Percentiles rank a stretch among this genome's conserved stretches.
phyloP scores from a whole-genome alignment of 2,113 vertebrate genomes.

The Haliaeetus leucogaster region DNA sequence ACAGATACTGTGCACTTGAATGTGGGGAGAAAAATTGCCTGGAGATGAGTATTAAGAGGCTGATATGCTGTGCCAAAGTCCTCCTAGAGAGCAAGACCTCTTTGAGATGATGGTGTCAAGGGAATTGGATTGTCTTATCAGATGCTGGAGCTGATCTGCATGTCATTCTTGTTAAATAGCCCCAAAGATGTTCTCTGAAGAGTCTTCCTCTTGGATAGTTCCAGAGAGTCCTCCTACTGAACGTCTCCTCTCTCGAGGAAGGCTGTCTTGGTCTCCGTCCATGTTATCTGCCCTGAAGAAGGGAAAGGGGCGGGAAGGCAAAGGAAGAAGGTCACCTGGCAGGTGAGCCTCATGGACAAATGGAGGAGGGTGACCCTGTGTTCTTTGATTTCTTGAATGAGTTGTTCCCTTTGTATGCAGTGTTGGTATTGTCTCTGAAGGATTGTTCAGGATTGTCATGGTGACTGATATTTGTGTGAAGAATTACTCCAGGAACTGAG shows the following conservation, averaged over 20 bases:
- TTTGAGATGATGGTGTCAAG: not conserved
- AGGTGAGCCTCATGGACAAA: not conserved
- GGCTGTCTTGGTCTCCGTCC: accelerated
- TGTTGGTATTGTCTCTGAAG: not conserved
- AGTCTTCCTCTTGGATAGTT: not conserved
- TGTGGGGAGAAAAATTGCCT: not conserved
- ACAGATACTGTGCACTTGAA: not conserved
- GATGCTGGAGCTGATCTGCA: not conserved
- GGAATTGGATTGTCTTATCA: not conserved
- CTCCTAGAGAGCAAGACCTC: not conserved
- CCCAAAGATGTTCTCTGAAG: not conserved
- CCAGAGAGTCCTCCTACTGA: not conserved
- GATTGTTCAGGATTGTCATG: not conserved
- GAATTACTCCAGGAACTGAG: not conserved
- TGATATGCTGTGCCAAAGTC: not conserved
- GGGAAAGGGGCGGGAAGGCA: not conserved
- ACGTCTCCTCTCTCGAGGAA: not conserved
- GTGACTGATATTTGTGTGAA: not conserved
- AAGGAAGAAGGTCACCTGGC: not conserved
- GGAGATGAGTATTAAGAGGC: not conserved
- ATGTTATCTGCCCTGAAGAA: not conserved
- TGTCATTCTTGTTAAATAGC: not conserved
- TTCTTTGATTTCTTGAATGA: not conserved
- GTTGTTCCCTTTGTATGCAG: not conserved
- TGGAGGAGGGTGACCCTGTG: not conserved